Percentiles rank a stretch among this genome's conserved stretches.
Evolutionary conservation across 1,140 invertebrate species (phyloP).

Genomic region (Heliconius nattereri): DNA sequence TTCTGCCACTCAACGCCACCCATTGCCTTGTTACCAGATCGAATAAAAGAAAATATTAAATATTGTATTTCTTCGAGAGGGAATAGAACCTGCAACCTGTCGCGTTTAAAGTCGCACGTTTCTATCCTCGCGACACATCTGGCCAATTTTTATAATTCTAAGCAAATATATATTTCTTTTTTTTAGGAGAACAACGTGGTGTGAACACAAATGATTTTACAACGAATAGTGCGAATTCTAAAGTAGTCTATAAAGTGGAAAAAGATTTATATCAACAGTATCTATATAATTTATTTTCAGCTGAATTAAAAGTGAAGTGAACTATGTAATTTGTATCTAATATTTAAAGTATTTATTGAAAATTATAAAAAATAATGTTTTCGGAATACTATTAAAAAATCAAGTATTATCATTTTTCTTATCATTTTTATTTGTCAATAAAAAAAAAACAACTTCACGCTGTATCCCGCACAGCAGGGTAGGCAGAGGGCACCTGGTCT

Average conservation of each 20-base stretch:
- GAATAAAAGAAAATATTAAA: too few relatives aligned
- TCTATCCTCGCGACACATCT: too few relatives aligned
- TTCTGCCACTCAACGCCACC: too few relatives aligned
- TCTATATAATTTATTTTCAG: slow-evolving; percentile 51
- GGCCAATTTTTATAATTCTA: too few relatives aligned
- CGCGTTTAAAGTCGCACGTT: too few relatives aligned
- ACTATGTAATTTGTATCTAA: neutral
- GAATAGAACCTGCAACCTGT: too few relatives aligned
- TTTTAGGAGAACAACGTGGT: slow-evolving; percentile 52
- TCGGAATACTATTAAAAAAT: neutral
- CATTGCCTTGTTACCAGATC: too few relatives aligned
- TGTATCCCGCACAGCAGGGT: too few relatives aligned
- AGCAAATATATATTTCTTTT: neutral
- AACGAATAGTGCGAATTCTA: slow-evolving; percentile 42
- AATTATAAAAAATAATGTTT: neutral
- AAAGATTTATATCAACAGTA: slow-evolving; percentile 46
- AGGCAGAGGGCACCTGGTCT: too few relatives aligned
- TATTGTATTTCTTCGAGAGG: too few relatives aligned
- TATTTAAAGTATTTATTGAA: neutral
- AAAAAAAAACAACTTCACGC: too few relatives aligned
- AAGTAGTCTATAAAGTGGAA: slow-evolving; percentile 42
- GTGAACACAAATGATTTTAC: slow-evolving; percentile 51
- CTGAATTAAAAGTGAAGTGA: slow-evolving; percentile 25
- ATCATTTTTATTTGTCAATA: neutral
- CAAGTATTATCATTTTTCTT: neutral